Conservation (phyloP, 2,888 invertebrate genomes). For the Cistogaster globosa region DNA sequence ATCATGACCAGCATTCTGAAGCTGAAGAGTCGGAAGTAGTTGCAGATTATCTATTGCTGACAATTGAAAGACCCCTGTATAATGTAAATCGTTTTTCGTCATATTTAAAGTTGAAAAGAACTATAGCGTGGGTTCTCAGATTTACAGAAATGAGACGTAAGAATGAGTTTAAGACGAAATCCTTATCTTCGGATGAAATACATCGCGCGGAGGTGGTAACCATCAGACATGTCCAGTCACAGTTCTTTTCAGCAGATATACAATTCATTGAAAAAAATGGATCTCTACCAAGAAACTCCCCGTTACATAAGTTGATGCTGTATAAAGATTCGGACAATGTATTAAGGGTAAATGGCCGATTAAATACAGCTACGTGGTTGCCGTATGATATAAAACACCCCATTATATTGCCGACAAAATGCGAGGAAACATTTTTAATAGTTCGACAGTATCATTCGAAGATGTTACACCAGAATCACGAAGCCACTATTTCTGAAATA, state of each 20-base stretch:
- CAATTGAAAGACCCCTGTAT: not conserved
- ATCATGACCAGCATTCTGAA: not conserved
- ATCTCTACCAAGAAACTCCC: too few species aligned
- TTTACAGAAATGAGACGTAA: slow-evolving; percentile 8
- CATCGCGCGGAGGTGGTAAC: too few species aligned
- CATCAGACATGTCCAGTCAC: too few species aligned
- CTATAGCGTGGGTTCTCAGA: slow-evolving; percentile 6
- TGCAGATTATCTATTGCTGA: not conserved
- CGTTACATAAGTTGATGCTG: not conserved
- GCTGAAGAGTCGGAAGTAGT: not conserved
- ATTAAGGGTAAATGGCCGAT: not conserved
- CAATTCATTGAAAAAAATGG: too few species aligned
- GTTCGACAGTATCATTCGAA: too few species aligned
- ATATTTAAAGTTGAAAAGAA: not conserved
- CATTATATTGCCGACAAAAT: slow-evolving; percentile 6
- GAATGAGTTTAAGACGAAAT: too few species aligned
- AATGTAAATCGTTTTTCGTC: slow-evolving; percentile 7
- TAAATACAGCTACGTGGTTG: not conserved
- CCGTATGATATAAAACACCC: slow-evolving; percentile 15
- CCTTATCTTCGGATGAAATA: too few species aligned
- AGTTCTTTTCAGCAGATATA: too few species aligned
- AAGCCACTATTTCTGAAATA: not conserved
- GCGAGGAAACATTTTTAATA: too few species aligned
- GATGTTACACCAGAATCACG: not conserved
- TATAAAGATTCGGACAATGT: not conserved